A percentile compares a stretch with the other conserved stretches of the same genome.
Conservation (phyloP, 2,113 vertebrate species). For the Pseudopodoces humilis region DNA sequence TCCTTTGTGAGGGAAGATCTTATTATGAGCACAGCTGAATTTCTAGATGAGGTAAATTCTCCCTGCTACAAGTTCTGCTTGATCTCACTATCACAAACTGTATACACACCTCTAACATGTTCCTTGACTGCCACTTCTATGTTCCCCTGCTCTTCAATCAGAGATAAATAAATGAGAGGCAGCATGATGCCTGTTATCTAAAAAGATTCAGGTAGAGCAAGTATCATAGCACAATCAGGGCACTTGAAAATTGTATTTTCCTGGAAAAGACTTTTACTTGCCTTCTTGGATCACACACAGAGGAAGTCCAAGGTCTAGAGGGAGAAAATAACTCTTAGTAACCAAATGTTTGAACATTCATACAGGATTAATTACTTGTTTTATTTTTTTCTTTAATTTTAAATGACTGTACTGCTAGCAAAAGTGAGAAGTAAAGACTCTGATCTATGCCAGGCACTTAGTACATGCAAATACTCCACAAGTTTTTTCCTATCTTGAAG, state of each 20-base stretch:
- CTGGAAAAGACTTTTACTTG: conserved; percentile 40
- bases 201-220: conserved; percentile 68
- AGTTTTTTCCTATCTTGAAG: conserved; percentile 50
- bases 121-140: conserved; percentile 35
- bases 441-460: conserved; percentile 56
- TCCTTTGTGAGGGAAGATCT: conserved; percentile 1
- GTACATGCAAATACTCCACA: conserved; percentile 28
- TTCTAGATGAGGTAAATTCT: conserved; percentile 37
- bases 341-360: conserved; percentile 63
- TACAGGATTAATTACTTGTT: conserved; percentile 70
- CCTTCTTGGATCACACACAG: conserved; percentile 63
- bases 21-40: not conserved
- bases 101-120: not conserved
- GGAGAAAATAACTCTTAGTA: conserved; percentile 54
- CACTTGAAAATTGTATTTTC: conserved; percentile 62
- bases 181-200: conserved; percentile 66
- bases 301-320: conserved; percentile 55
- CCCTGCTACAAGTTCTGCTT: conserved; percentile 19
- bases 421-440: conserved; percentile 55
- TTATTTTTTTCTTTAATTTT: conserved; percentile 66
- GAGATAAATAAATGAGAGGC: conserved; percentile 60
- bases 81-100: conserved; percentile 54
- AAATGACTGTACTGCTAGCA: conserved; percentile 48
- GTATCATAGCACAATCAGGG: conserved; percentile 61
- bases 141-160: conserved; percentile 47